These are phyloP conservation scores for Electrona antarctica DNA, from an alignment of 2,113 vertebrate species.

Conservation along the genomic window DNA sequence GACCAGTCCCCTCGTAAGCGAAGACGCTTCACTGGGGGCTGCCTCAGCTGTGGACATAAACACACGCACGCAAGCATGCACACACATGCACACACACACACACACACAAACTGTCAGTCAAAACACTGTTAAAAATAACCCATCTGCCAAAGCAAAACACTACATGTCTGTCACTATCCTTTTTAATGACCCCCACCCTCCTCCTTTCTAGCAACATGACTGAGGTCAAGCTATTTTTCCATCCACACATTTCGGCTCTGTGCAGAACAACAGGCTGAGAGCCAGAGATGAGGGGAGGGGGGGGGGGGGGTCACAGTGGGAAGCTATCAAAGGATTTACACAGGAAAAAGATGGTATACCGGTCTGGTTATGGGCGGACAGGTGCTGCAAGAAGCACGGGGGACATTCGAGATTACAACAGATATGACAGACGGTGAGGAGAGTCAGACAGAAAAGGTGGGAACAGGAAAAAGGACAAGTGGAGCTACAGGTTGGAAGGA, in stretches of 20 bases:
- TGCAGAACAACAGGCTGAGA: conserved; percentile 54
- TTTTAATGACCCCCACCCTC: conserved; percentile 36
- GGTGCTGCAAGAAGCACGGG: conserved; percentile 39
- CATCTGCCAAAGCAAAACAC: conserved; percentile 66
- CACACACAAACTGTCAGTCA: conserved; percentile 60
- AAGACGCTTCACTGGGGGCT: conserved; percentile 96
- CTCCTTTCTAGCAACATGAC: conserved; percentile 23
- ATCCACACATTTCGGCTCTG: conserved; percentile 29
- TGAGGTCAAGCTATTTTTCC: conserved; percentile 50
- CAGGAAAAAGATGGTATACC: conserved; percentile 20
- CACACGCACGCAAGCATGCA: conserved; percentile 37
- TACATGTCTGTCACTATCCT: conserved; percentile 47
- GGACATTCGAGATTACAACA: conserved; percentile 10
- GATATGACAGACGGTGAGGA: neutral
- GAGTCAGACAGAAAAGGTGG: neutral
- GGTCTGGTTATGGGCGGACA: conserved; percentile 33
- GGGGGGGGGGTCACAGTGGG: conserved; percentile 39
- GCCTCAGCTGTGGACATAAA: conserved; percentile 82
- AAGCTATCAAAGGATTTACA: conserved; percentile 34
- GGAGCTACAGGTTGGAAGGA: conserved; percentile 38
- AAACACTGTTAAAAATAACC: conserved; percentile 68
- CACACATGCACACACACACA: conserved; percentile 12
- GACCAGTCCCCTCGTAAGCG: conserved; percentile 97
- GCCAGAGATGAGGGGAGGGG: conserved; percentile 60
- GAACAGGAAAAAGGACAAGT: neutral